Base-by-base conservation (phyloP, 2,888 invertebrate genomes). In the Bibio marci region DNA sequence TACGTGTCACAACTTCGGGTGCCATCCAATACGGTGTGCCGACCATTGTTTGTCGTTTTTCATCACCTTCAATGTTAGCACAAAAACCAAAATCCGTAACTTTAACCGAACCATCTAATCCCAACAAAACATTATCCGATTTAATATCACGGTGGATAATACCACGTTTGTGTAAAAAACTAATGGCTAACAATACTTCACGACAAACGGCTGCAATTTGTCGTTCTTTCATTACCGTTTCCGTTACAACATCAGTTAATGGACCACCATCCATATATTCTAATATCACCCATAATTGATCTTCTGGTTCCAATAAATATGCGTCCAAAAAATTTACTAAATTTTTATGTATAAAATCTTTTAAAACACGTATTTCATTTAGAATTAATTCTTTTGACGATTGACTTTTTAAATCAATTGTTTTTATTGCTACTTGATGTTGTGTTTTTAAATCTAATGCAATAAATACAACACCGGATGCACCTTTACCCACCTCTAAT, bases 11-110 rank as follows among this genome's bases (percentile, higher is more conserved):
- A 1, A 90, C 86, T 60, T 91, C 91, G 0, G 94, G 94, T 0
- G 94, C 91, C 94, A 95, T 95, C 95, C 92, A 92, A 53, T 91
- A 94, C 0, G 92, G 92, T 0, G 94, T 94, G n/a, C 94, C 92
- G 1, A 92, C 92, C 87, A 94, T 88, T 0, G 94, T 94, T 55
- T 87, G 86, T n/a, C 91, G 66, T 57, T 95, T 94, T 52, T 91
- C 86, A 49, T 91, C 92, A 0, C 86, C 88, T 31, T 82, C 77
- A 39, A 97, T 85, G 56, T 95, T 95, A 3, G 95, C 97, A 63
- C 94, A 97, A 64, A 97, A 97, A 8, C 97, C 97, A 62, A 97
- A 97, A 63, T 97, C 95, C 1, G 88, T 90, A 0, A 90, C 85
- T 66, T 90, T 90, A 0, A 90, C 87, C 1, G 75, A 71, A 2